phyloP scores from a whole-genome alignment of 2,797 vertebrate genomes.

The Acanthurus lineatus region DNA sequence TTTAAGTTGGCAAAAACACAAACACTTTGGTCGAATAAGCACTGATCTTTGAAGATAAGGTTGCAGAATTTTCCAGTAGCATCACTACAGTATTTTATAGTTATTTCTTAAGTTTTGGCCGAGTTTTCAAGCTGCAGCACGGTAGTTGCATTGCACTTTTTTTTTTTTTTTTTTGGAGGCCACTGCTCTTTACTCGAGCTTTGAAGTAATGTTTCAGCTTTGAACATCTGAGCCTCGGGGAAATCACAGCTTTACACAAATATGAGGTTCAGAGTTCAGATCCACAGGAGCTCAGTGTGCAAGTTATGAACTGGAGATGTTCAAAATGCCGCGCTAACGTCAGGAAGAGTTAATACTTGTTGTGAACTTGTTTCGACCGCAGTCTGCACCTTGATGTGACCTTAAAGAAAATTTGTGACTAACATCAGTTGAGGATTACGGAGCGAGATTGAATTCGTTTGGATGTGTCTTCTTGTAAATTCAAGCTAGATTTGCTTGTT shows the following conservation, averaged over 20 bases:
- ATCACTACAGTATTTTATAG: background rate
- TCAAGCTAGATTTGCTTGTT: background rate
- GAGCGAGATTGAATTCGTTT: background rate
- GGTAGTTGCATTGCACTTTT: conserved; percentile 1
- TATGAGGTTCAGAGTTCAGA: conserved; percentile 56
- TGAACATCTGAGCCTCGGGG: conserved; percentile 61
- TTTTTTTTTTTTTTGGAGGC: conserved; percentile 24
- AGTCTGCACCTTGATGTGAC: conserved; percentile 2
- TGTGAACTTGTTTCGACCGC: conserved; percentile 25
- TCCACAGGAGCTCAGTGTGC: conserved; percentile 24
- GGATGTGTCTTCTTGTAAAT: background rate
- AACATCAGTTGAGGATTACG: background rate
- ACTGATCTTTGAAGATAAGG: conserved; percentile 22
- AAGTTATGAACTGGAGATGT: conserved; percentile 28
- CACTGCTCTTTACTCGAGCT: conserved; percentile 38
- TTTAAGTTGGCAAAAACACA: background rate
- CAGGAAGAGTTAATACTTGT: conserved; percentile 53
- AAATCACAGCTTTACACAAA: conserved; percentile 64
- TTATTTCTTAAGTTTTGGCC: conserved; percentile 11
- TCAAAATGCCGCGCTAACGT: conserved; percentile 29
- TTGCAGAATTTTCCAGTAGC: background rate
- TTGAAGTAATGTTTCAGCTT: conserved; percentile 65
- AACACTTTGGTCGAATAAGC: background rate
- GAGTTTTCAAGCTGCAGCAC: conserved; percentile 2
- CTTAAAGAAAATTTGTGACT: background rate